Base-by-base conservation (phyloP, 2,888 invertebrate genomes). In the Diplolepis rosae region DNA sequence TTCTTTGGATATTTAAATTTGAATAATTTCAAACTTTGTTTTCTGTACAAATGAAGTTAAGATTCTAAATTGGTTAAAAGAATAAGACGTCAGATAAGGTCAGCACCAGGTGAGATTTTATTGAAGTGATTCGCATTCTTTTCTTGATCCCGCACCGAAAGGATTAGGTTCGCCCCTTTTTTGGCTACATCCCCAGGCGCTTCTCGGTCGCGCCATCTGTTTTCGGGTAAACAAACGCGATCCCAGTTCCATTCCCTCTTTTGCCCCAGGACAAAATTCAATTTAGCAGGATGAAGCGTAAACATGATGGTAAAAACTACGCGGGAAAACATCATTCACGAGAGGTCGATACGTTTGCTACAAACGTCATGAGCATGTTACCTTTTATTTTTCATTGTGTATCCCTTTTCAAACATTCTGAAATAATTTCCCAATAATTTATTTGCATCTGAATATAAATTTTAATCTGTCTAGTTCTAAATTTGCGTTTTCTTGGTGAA, bases 251-350 rank as follows among this genome's bases (percentile, higher is more conserved):
- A 83, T 83, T 81, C 81, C 78, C 80, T 80, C 80, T 82, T 80
- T 83, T 80, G 84, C 85, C 85, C 70, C 81, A 72, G 85, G 85
- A 84, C 81, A 80, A 84, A 83, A 85, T 85, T 85, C 83, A 84
- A 84, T 85, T 84, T 84, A 83, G 80, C 80, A 81, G 84, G 83
- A 84, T 83, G 83, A 83, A 85, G 83, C 85, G 84, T 84, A 85
- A 85, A 85, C 84, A 84, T 79, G 74, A 68, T 66, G 74, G 73
- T 75, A 79, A 81, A 82, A 83, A 83, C 77, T 79, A 72, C 71
- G 75, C 80, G 74, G 76, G 74, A 75, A 80, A 82, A 77, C 75
- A 80, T 73, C 72, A 72, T 74, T 69, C 74, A 74, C 73, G 71
- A 69, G 74, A 74, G 75, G 66, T 75, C 71, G 68, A 24, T 67